Conservation (phyloP, 2,797 vertebrate species). For the Sebastes vulpes region DNA sequence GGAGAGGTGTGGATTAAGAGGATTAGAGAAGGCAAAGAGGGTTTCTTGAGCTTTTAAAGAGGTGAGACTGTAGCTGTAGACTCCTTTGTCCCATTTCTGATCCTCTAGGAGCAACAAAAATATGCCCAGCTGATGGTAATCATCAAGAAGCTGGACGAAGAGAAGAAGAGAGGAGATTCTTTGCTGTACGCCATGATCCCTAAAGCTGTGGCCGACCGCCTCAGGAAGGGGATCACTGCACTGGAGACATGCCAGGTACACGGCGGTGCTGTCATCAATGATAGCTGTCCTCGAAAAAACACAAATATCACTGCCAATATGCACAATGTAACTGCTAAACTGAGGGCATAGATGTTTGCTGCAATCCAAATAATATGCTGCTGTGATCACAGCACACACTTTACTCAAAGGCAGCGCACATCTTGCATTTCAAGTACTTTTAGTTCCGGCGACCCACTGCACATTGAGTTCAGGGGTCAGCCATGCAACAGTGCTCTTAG, state of each 20-base stretch:
- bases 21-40: slow-evolving; percentile 56
- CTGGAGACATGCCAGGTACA: slow-evolving; percentile 86
- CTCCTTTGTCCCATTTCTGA: slow-evolving; percentile 28
- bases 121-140: slow-evolving; percentile 85
- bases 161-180: slow-evolving; percentile 85
- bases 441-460: background rate
- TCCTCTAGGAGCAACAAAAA: slow-evolving; percentile 84
- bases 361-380: background rate
- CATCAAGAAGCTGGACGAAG: slow-evolving; percentile 86
- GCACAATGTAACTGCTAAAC: background rate
- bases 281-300: background rate
- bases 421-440: background rate
- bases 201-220: slow-evolving; percentile 84
- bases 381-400: background rate
- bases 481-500: background rate
- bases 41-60: slow-evolving; percentile 40
- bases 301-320: background rate
- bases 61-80: slow-evolving; percentile 50
- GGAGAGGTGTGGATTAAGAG: slow-evolving; percentile 61
- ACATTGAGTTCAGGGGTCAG: background rate
- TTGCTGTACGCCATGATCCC: slow-evolving; percentile 87
- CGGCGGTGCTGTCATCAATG: background rate
- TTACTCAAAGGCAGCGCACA: background rate
- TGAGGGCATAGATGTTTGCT: background rate
- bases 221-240: slow-evolving; percentile 85